These are phyloP conservation scores for Neuroterus valhalla DNA, from an alignment of 1,140 invertebrate species.

Conservation along the genomic window DNA sequence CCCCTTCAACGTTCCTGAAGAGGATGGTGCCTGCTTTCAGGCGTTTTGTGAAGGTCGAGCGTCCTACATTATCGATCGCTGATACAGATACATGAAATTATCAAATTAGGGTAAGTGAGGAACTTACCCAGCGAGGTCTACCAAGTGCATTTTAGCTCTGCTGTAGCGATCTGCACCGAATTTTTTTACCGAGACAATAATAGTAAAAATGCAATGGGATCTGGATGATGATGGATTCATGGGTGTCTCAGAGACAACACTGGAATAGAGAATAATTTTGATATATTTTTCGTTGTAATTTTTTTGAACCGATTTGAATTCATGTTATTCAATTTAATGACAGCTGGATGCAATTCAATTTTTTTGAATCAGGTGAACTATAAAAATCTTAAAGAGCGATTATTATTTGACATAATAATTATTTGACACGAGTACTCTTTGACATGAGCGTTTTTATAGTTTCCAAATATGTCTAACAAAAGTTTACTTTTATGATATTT, in stretches of 20 bases:
- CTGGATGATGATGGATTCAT: slow-evolving; percentile 81
- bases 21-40: neutral
- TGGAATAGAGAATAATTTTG: slow-evolving; percentile 50
- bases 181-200: slow-evolving; percentile 76
- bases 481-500: too few relatives aligned
- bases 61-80: neutral
- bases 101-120: neutral
- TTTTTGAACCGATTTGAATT: too few relatives aligned
- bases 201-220: slow-evolving; percentile 83
- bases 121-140: slow-evolving; percentile 81
- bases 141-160: slow-evolving; percentile 79
- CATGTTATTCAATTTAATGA: too few relatives aligned
- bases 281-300: neutral
- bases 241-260: slow-evolving; percentile 80
- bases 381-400: too few relatives aligned
- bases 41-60: neutral
- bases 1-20: neutral
- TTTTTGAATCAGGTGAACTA: too few relatives aligned
- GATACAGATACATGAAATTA: neutral
- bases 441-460: too few relatives aligned
- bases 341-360: too few relatives aligned
- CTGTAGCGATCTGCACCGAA: slow-evolving; percentile 72
- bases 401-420: too few relatives aligned
- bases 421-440: too few relatives aligned
- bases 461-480: too few relatives aligned